A percentile compares a stretch with the other conserved stretches of the same genome.
Evolutionary conservation across 2,797 vertebrate species (phyloP).

Genomic region (Fratercula arctica): DNA sequence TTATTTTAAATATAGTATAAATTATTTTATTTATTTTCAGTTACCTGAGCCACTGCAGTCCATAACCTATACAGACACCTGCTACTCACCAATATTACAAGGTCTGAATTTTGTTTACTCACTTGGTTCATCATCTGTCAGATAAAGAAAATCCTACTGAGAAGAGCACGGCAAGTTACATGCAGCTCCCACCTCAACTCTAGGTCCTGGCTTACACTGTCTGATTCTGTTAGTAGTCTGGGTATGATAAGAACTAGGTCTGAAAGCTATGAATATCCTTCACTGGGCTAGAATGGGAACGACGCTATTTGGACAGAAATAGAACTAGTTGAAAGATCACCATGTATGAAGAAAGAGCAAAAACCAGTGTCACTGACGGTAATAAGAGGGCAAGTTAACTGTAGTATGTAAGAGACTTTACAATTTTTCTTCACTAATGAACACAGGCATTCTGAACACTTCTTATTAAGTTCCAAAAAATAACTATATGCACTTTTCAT

Average conservation of each 20-base stretch:
- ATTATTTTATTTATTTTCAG: not conserved
- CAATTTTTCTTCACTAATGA: not conserved
- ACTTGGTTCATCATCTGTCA: not conserved
- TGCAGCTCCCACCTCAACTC: not conserved
- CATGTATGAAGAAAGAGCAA: not conserved
- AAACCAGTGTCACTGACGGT: not conserved
- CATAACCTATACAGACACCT: not conserved
- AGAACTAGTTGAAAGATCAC: not conserved
- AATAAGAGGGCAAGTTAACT: not conserved
- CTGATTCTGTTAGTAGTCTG: not conserved
- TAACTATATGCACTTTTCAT: not conserved
- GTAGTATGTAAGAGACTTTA: not conserved
- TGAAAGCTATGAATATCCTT: constrained; percentile 24
- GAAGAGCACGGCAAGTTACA: not conserved
- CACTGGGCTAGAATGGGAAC: not conserved
- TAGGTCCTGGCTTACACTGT: not conserved
- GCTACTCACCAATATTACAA: not conserved
- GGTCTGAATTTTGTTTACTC: not conserved
- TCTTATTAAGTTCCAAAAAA: not conserved
- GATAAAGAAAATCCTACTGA: not conserved
- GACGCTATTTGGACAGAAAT: not conserved
- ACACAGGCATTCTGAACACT: not conserved
- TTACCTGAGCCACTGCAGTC: not conserved
- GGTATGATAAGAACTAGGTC: not conserved
- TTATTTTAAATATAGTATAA: not conserved